Evolutionary conservation across 1,140 invertebrate species (phyloP), one percentile per base, ranked within the genome.

Genomic region (Aporrectodea caliginosa): DNA sequence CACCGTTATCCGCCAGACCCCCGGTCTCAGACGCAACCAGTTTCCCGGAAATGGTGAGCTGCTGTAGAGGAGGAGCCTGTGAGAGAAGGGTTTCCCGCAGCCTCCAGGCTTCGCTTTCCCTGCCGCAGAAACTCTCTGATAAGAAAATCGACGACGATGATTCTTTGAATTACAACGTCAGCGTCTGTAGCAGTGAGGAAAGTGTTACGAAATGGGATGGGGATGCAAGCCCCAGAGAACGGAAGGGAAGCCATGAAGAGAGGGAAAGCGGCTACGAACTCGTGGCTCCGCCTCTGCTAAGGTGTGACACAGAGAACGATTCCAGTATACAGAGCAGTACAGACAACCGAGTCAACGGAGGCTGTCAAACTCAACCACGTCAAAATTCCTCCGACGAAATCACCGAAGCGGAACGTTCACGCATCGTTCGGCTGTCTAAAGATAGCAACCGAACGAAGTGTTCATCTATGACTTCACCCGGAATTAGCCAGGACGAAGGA

Each of bases 1-100:
- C 75, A 73, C 75, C n/a, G 29, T 27, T 27, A 77, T 22, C n/a
- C 31, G 73, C 35, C 27, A 74, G 73, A 12, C 27, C 73, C 22
- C 31, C 73, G 22, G 73, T 74, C 30, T 31, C 29, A n/a, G 58
- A 68, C 27, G 14, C 14, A 27, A 68, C 58, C 58, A 68, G 14
- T 68, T 27, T 33, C 16, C 31, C n/a, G n/a, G n/a, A n/a, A n/a
- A n/a, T n/a, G n/a, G n/a, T n/a, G n/a, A n/a, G n/a, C n/a, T n/a
- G n/a, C n/a, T n/a, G n/a, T n/a, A n/a, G n/a, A n/a, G n/a, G n/a
- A n/a, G n/a, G n/a, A n/a, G n/a, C n/a, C n/a, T n/a, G n/a, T n/a
- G n/a, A n/a, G n/a, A n/a, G n/a, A n/a, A n/a, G n/a, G n/a, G n/a
- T n/a, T n/a, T n/a, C n/a, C n/a, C n/a, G n/a, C n/a, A n/a, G n/a